Conservation (phyloP, 1,140 invertebrate genomes). For the Papilio aristodemus region DNA sequence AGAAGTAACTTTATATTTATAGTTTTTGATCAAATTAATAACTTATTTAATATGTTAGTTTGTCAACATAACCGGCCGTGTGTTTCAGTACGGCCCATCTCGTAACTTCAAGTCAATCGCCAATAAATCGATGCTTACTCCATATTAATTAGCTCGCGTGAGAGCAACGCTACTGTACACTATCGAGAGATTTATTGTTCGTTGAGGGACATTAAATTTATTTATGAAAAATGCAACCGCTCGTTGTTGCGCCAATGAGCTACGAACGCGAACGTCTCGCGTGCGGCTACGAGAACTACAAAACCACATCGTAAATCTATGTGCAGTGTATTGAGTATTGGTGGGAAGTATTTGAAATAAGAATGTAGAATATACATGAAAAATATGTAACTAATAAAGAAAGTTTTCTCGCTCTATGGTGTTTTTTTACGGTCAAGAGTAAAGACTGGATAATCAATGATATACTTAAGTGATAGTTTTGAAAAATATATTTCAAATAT, state of each 20-base stretch:
- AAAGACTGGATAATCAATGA: too few species aligned
- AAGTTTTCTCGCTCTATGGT: not conserved
- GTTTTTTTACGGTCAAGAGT: not conserved
- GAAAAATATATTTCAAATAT: too few species aligned
- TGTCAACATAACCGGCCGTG: constrained; percentile 24
- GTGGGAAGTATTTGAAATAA: constrained; percentile 3
- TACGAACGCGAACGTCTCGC: constrained; percentile 37
- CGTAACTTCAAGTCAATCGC: constrained; percentile 60
- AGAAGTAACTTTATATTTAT: too few species aligned
- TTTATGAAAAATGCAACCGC: constrained; percentile 71
- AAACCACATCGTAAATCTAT: constrained; percentile 28
- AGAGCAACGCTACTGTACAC: constrained; percentile 63
- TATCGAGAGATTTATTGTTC: constrained; percentile 60
- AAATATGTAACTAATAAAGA: not conserved
- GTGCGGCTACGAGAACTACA: constrained; percentile 30
- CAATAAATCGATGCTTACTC: constrained; percentile 74
- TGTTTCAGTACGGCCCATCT: constrained; percentile 43
- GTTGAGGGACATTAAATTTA: constrained; percentile 60
- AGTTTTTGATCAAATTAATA: too few species aligned
- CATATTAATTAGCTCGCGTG: constrained; percentile 78
- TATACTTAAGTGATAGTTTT: too few species aligned
- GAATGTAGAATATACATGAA: not conserved
- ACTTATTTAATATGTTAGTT: not conserved
- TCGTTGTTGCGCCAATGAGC: constrained; percentile 44
- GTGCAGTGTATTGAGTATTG: constrained; percentile 7